Evolutionary conservation across 2,888 invertebrate genomes (phyloP).

Genomic region (Apamea monoglypha): DNA sequence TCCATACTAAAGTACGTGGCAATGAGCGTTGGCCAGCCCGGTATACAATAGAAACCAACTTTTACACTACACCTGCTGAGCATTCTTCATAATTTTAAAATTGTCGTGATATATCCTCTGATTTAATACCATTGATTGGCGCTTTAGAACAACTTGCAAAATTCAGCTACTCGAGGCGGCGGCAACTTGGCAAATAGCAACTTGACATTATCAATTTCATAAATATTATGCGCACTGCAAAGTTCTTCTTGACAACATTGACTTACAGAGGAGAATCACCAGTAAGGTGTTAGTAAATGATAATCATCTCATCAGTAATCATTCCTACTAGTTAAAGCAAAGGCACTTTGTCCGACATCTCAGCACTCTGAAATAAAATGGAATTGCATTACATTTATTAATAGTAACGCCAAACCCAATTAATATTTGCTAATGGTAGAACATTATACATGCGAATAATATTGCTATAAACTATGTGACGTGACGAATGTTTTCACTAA

Average conservation of each 20-base stretch:
- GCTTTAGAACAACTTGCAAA: not conserved
- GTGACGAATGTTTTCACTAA: slow-evolving; percentile 46
- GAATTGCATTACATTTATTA: not conserved
- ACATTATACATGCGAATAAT: slow-evolving; percentile 11
- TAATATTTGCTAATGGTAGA: not conserved
- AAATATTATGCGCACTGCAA: not conserved
- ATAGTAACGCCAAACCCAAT: not conserved
- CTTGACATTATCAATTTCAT: not conserved
- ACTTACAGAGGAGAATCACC: not conserved
- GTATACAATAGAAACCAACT: not conserved
- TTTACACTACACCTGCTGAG: not conserved
- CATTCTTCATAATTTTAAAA: not conserved
- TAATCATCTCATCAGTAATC: not conserved
- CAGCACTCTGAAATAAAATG: not conserved
- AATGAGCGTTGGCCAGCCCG: no score
- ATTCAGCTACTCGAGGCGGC: not conserved
- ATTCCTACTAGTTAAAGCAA: not conserved
- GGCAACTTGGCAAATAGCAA: not conserved
- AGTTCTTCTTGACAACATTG: not conserved
- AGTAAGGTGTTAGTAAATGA: not conserved
- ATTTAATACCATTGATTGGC: not conserved
- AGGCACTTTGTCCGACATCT: not conserved
- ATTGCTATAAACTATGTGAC: not conserved
- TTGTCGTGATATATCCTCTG: not conserved
- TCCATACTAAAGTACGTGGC: not conserved